phyloP scores from a whole-genome alignment of 2,888 invertebrate genomes.

The Lithophane semibrunnea region DNA sequence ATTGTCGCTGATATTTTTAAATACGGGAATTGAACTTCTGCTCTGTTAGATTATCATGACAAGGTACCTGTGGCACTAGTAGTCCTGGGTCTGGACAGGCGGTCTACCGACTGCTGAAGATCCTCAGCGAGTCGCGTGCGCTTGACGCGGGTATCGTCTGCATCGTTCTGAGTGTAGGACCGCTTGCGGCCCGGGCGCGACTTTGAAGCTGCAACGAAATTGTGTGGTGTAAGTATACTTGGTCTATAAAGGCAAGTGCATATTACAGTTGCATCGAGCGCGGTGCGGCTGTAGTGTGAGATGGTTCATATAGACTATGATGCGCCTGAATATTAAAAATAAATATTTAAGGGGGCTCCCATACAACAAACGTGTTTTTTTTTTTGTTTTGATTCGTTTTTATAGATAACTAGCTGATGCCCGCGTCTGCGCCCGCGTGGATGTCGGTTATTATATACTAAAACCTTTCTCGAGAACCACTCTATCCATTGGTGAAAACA shows the following conservation, averaged over 20 bases:
- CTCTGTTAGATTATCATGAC: neutral
- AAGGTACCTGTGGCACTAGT: conserved; percentile 77
- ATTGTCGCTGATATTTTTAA: too few relatives aligned
- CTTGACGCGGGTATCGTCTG: conserved; percentile 74
- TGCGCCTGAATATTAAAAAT: too few relatives aligned
- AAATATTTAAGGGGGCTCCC: too few relatives aligned
- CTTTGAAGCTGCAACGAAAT: conserved; percentile 60
- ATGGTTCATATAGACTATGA: too few relatives aligned
- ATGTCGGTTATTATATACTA: too few relatives aligned
- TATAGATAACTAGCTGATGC: too few relatives aligned
- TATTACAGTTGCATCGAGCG: neutral
- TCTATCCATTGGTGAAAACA: too few relatives aligned
- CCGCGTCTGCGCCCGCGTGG: too few relatives aligned
- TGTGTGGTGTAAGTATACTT: neutral
- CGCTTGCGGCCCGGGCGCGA: conserved; percentile 80
- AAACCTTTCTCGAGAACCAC: too few relatives aligned
- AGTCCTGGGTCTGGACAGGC: conserved; percentile 82
- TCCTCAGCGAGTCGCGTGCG: conserved; percentile 77
- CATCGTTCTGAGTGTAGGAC: conserved; percentile 81
- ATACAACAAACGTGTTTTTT: too few relatives aligned
- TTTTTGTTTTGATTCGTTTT: too few relatives aligned
- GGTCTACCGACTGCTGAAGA: conserved; percentile 77
- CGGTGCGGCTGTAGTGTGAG: neutral
- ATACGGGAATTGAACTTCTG: neutral
- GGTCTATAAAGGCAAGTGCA: neutral